Base-by-base conservation (phyloP, 2,888 invertebrate species). In the Sepiola atlantica region DNA sequence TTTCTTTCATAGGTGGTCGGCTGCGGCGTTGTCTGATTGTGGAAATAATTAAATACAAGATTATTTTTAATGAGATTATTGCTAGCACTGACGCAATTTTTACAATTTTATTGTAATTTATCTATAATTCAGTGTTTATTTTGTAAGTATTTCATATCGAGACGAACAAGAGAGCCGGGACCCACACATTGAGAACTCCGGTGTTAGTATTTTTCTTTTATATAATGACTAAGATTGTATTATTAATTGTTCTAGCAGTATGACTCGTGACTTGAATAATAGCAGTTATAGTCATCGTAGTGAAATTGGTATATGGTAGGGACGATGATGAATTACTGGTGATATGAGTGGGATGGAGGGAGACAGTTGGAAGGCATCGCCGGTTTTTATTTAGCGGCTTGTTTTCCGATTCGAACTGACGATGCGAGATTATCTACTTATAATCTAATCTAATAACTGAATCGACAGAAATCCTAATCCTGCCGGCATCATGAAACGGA, bases 381-480 rank as follows among this genome's bases (percentile, higher is more conserved):
- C 77, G 32, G 77, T 77, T 77, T 45, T 77, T 32, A 77, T 77
- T 32, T 77, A 77, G 77, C 77, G 77, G 32, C 77, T 77, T 77
- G 16, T 32, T 77, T 77, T 77, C 77, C 77, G 14, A 77, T 77
- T 18, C 77, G 77, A 77, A 77, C 77, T n/a, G 77, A 77, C 77
- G 77, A 77, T 77, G 77, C 77, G 77, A 77, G 77, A 77, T 77
- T 77, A 77, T 77, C 77, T n/a, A n/a, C 77, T 77, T 77, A 77
- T 77, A n/a, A 77, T 77, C 32, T n/a, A 77, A 77, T 77, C 77
- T 77, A 77, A 77, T 77, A n/a, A 77, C 77, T 18, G 32, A n/a
- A 77, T 45, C n/a, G 77, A n/a, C 77, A n/a, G 77, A 77, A 77
- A n/a, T 77, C n/a, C 77, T 77, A 77, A 77, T 77, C 77, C n/a